These are phyloP conservation scores for Typhlichthys eigenmanni DNA, from an alignment of 2,797 vertebrate genomes.

Conservation along the genomic window DNA sequence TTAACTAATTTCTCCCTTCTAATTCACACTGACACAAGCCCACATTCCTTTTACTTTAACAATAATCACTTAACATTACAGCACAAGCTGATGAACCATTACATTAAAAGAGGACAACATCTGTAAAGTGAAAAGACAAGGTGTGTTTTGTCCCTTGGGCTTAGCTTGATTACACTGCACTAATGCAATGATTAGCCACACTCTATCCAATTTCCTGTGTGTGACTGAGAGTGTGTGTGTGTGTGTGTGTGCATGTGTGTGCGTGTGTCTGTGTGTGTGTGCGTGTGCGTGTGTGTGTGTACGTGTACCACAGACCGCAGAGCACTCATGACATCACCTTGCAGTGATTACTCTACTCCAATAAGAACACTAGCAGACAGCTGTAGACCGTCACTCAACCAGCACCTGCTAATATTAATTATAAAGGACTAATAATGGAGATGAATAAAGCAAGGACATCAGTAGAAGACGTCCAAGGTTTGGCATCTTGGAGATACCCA, in stretches of 20 bases:
- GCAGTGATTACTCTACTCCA: conserved; percentile 48
- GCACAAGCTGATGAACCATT: conserved; percentile 18
- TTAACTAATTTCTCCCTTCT: conserved; percentile 12
- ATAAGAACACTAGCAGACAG: conserved; percentile 40
- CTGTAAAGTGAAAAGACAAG: conserved; percentile 7
- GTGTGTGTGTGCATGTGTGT: neutral
- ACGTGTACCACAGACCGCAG: conserved; percentile 41
- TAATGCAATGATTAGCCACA: conserved; percentile 63
- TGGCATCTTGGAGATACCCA: no score
- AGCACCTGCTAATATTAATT: conserved; percentile 6
- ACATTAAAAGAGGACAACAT: conserved; percentile 7
- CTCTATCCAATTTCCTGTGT: conserved; percentile 58
- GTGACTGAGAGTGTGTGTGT: conserved; percentile 1
- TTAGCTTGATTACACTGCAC: conserved; percentile 55
- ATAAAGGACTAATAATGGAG: conserved; percentile 10
- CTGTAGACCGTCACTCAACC: conserved; percentile 22
- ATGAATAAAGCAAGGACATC: neutral
- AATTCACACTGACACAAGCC: conserved; percentile 38
- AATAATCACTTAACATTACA: conserved; percentile 39
- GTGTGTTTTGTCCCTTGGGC: conserved; percentile 55
- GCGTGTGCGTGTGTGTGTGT: neutral
- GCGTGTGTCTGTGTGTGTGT: conserved; percentile 2
- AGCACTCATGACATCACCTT: conserved; percentile 65
- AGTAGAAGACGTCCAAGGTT: no score
- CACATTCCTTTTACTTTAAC: conserved; percentile 14